Base-by-base conservation (phyloP, 2,888 invertebrate genomes). In the Octodonta nipae region DNA sequence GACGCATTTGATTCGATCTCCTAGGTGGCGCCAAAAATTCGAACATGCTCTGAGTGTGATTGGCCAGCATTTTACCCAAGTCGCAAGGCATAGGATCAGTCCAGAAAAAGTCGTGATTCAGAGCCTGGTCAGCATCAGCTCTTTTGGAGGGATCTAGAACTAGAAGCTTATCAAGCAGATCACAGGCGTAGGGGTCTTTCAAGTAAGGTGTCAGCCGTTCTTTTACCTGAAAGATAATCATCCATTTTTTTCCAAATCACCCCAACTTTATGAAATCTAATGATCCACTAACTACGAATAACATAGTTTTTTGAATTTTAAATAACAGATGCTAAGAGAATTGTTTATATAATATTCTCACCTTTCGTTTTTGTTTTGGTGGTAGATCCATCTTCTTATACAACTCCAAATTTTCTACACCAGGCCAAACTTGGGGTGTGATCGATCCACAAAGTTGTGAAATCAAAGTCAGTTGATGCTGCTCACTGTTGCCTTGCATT, bases 101-200 rank as follows among this genome's bases (percentile, higher is more conserved):
- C 91, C 92, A 98, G 66, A 98, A 98, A 66, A 96, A 98, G 57
- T 93, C 91, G 55, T 98, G 95, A 64, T 93, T 91, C 2, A 98
- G 60, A 0, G 95, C 92, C 0, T 84, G 81, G 56, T 96, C 93
- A 0, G 91, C 81, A 55, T 93, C 89, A 34, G 73, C 71, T 36
- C 91, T 66, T 58, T 88, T 88, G 1, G 79, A 73, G 0, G 98
- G 98, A 62, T 98, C 93, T 29, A 98, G 62, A 5, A 86, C 83
- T 26, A 98, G 63, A 12, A 98, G 64, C 54, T 85, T 87, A 55
- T 98, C 96, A 1, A 98, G 62, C 8, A 98, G 66, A 57, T 95
- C 93, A 51, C 95, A 82, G 0, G 91, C 96, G 46, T 83, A 83
- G 0, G 83, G 77, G 58, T 92, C 89, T 55, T 87, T 86, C 0